Evolutionary conservation across 2,888 invertebrate genomes (phyloP).

Genomic region (Coenonympha arcania): DNA sequence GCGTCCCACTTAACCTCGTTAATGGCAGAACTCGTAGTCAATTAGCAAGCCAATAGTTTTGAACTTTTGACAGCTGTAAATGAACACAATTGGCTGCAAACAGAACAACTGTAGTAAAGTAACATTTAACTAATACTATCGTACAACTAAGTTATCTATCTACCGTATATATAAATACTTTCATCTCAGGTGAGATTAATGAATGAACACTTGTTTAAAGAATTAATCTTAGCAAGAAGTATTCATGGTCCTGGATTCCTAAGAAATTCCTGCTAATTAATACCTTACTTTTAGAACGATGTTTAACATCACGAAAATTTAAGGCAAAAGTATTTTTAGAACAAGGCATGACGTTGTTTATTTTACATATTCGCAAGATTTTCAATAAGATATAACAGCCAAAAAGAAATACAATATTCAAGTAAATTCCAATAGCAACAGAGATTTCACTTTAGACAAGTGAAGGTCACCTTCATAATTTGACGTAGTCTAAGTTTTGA

Average conservation of each 20-base stretch:
- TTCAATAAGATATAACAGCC: too few relatives aligned
- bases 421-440: not conserved
- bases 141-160: slow-evolving; percentile 1
- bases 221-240: too few relatives aligned
- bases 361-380: too few relatives aligned
- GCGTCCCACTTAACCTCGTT: slow-evolving; percentile 57
- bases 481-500: not conserved
- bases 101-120: slow-evolving; percentile 44
- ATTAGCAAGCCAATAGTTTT: slow-evolving; percentile 61
- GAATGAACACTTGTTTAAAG: too few relatives aligned
- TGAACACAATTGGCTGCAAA: slow-evolving; percentile 52
- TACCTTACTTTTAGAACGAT: too few relatives aligned
- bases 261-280: too few relatives aligned
- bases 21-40: slow-evolving; percentile 59
- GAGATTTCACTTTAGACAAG: not conserved
- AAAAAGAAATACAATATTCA: too few relatives aligned
- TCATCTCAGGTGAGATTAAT: not conserved
- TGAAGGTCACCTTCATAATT: not conserved
- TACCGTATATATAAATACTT: not conserved
- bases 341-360: too few relatives aligned
- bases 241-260: too few relatives aligned
- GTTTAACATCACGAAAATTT: too few relatives aligned
- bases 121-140: slow-evolving; percentile 40
- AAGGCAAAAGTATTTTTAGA: too few relatives aligned
- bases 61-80: slow-evolving; percentile 55